Base-by-base conservation (phyloP, 1,140 invertebrate species). In the Helicoverpa zea region DNA sequence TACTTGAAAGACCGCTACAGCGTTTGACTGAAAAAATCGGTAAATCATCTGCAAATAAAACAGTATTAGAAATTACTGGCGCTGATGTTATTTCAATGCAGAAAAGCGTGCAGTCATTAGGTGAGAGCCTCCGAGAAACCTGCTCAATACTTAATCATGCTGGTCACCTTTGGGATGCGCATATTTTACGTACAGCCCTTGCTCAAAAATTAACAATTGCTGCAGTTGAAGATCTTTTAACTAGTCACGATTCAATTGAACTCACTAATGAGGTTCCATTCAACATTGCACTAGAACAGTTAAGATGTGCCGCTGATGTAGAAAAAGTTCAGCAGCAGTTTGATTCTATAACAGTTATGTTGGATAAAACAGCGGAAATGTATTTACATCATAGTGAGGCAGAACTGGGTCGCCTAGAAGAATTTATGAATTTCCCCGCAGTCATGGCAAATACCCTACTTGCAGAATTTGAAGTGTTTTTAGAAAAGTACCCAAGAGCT, bases 211-310 rank as follows among this genome's bases (percentile, higher is more conserved):
- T 94, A 49, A 92, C 87, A 7, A 83, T 91, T 16, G 84, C 89
- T 13, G 85, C 89, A 70, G 87, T 94, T 35, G 93, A 93, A 84
- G 91, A 92, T 82, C 74, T 91, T 7, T 82, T 92, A 59, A 91
- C 84, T 7, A 89, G 29, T 63, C 79, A 93, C 43, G 93, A 94
- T 81, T 68, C 85, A 3, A 70, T 83, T 0, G 88, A 93, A 83
- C 85, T 90, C 52, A 79, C 87, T n/a, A 93, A 91, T 82, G 93
- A 94, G 83, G 49, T 91, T 14, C 59, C 80, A 16, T 89, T 90
- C 77, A 89, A 91, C 78, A 82, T 93, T 76, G 79, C 86, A 13
- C 84, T 94, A 23, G 91, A 92, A 81, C 89, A 93, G 74, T 77
- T 93, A 51, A 51, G 86, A 14, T 70, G 80, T 68, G 83, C 87